Base-by-base conservation (phyloP, 2,113 vertebrate species). In the Zapornia atra region DNA sequence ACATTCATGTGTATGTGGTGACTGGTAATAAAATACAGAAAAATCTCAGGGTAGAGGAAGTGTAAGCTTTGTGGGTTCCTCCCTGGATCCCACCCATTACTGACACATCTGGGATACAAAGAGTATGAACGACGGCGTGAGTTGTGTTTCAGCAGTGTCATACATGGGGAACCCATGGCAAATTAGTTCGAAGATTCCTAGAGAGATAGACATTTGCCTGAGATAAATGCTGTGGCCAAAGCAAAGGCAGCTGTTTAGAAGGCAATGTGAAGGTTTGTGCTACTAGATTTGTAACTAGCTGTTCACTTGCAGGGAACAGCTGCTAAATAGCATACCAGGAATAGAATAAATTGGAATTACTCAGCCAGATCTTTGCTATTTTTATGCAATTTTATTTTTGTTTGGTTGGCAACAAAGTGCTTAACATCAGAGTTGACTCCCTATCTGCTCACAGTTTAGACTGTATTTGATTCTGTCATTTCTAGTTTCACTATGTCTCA, bases 11-110 rank as follows among this genome's bases (percentile, higher is more conserved):
- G 15, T 53, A 42, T 36, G 60, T 81, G 92, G 48, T 93, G 65
- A 83, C 40, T 92, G 77, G 86, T 83, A 91, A 75, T 72, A 93
- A 96, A 96, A 88, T 36, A 75, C 51, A 90, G 60, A 94, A 88
- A 93, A 90, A 71, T 69, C 51, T 91, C 57, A 82, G 76, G 51
- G 48, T n/a, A 71, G 72, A 94, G 88, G 90, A 95, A 92, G 42
- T 72, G 16, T 1, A 82, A 69, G 66, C 34, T 93, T 94, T 94
- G 85, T 86, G 94, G 71, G 68, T 71, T 68, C 76, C 82, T 93
- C 60, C 51, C 46, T 42, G 72, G 36, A 40, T 68, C 61, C 36
- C 68, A 66, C 66, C 48, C 64, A 83, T 90, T 70, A 65, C 46
- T 71, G 60, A 78, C 86, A 64, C 61, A 82, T 71, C 48, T 92